A percentile compares a stretch with the other conserved stretches of the same genome.
phyloP scores from a whole-genome alignment of 1,140 invertebrate genomes.

The Rhagoletis zephyria region DNA sequence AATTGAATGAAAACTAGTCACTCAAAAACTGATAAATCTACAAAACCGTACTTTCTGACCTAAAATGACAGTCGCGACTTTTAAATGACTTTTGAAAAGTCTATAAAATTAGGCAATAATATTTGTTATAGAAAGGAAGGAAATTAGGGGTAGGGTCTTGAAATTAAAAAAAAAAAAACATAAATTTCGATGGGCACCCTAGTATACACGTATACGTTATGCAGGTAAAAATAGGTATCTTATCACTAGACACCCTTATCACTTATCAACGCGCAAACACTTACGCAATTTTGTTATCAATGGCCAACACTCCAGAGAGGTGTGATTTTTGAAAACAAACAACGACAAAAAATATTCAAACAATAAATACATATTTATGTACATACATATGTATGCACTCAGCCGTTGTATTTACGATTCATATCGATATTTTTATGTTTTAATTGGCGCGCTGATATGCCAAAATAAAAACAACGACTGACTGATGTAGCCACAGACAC shows the following conservation, averaged over 20 bases:
- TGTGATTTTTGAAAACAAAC: conserved; percentile 22
- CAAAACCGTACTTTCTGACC: no score
- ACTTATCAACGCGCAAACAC: not conserved
- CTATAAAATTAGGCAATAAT: no score
- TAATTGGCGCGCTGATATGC: not conserved
- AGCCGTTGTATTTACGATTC: not conserved
- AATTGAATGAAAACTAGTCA: no score
- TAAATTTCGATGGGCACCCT: no score
- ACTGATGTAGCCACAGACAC: not conserved
- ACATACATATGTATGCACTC: not conserved
- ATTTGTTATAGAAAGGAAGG: no score
- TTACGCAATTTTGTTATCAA: conserved; percentile 21
- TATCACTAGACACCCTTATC: not conserved
- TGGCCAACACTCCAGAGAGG: conserved; percentile 9
- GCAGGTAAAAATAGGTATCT: not conserved
- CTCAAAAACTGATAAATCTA: no score
- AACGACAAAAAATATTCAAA: not conserved
- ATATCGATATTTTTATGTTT: conserved; percentile 42
- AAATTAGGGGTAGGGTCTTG: no score
- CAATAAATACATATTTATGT: not conserved
- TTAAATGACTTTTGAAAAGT: no score
- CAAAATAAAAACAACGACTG: not conserved
- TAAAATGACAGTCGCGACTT: no score
- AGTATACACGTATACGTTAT: no score
- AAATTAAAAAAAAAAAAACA: no score